Conservation (phyloP, 2,888 invertebrate species). For the Drosophila putrida region DNA sequence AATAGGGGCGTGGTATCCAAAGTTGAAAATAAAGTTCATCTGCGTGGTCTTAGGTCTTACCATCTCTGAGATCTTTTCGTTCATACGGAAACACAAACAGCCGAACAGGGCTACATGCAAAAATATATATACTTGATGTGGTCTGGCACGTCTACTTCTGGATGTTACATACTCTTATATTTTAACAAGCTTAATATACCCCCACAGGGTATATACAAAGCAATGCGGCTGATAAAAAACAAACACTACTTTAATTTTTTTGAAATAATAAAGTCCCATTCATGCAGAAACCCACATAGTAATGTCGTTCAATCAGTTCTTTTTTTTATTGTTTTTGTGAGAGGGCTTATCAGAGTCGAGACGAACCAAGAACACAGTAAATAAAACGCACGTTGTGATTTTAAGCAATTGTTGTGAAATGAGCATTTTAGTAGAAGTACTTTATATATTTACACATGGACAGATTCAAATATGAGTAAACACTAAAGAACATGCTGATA, state of each 20-base stretch:
- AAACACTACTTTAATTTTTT: no score
- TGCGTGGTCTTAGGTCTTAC: no score
- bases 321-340: not conserved
- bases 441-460: conserved; percentile 23
- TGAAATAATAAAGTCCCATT: not conserved
- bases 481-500: conserved; percentile 21
- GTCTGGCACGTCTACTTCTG: no score
- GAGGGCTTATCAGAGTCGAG: conserved; percentile 23
- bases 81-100: no score
- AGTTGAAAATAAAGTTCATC: no score
- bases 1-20: no score
- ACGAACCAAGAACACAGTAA: not conserved
- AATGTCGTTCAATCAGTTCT: not conserved
- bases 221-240: conserved; percentile 6
- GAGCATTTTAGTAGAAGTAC: not conserved
- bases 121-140: no score
- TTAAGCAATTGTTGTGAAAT: conserved; percentile 13
- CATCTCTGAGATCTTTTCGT: no score
- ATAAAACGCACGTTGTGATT: conserved; percentile 3
- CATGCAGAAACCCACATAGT: not conserved
- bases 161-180: no score
- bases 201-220: not conserved
- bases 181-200: no score
- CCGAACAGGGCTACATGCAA: no score
- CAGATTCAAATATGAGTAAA: conserved; percentile 21